A percentile compares a stretch with the other conserved stretches of the same genome.
Conservation (phyloP, 2,888 invertebrate genomes). For the Cerastis leucographa region DNA sequence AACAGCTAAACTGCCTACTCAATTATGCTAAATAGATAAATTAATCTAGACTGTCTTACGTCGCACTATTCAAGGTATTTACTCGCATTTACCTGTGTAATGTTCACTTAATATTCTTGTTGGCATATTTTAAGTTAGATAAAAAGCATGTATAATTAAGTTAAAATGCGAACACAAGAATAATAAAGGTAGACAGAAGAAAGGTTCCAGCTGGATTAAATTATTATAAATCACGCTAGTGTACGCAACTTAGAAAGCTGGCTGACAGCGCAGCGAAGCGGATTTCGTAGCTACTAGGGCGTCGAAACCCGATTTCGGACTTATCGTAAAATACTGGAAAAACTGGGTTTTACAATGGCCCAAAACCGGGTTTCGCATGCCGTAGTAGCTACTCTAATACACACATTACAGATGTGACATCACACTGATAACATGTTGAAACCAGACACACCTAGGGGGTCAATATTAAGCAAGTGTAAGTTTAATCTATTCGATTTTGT, state of each 20-base stretch:
- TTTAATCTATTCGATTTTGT: neutral
- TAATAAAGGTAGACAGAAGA: neutral
- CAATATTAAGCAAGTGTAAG: neutral
- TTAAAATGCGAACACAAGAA: neutral
- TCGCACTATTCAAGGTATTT: neutral
- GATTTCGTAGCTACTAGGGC: too few relatives aligned
- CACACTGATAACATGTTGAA: neutral
- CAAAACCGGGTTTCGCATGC: too few relatives aligned
- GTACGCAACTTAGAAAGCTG: too few relatives aligned
- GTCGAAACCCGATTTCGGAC: too few relatives aligned
- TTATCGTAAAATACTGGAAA: too few relatives aligned
- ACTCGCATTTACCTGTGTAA: neutral
- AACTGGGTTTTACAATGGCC: too few relatives aligned
- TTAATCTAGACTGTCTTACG: neutral
- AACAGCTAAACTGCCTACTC: neutral
- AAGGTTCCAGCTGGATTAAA: neutral
- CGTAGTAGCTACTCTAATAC: too few relatives aligned
- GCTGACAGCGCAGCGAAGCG: too few relatives aligned
- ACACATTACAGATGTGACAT: too few relatives aligned
- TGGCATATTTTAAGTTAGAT: neutral
- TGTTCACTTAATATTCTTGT: neutral
- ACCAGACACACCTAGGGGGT: neutral
- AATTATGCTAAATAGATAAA: conserved; percentile 35
- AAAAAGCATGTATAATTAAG: neutral
- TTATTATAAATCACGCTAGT: neutral